Conservation (phyloP, 92 coral and sea anemone genomes). For the Phenganax marumi region DNA sequence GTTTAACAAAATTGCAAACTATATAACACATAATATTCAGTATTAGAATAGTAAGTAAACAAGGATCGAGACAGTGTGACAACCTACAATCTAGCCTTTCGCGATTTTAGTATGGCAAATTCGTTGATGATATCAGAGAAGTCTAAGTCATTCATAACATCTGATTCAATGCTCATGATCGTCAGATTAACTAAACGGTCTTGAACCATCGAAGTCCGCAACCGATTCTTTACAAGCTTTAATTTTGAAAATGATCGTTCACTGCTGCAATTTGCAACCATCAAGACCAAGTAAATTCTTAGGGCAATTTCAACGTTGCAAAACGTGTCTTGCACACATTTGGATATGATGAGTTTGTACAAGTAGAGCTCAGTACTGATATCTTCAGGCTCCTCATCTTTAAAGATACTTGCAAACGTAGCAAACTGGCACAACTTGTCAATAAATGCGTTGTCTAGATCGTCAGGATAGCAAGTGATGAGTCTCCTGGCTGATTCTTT, state of each 20-base stretch:
- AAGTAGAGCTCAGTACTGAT: not conserved
- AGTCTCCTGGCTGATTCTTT: not conserved
- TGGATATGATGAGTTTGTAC: not conserved
- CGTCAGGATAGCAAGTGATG: not conserved
- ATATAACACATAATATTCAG: too few species aligned
- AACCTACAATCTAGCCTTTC: too few species aligned
- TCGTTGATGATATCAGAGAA: too few species aligned
- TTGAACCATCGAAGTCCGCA: not conserved
- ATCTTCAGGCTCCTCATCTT: not conserved
- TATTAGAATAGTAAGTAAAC: too few species aligned
- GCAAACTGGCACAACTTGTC: not conserved
- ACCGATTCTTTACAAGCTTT: not conserved
- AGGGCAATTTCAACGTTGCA: not conserved
- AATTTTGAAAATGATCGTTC: not conserved
- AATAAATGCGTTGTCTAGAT: not conserved
- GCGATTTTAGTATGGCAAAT: too few species aligned
- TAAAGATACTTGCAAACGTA: not conserved
- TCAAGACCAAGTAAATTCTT: not conserved
- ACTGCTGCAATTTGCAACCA: not conserved
- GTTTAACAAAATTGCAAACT: too few species aligned
- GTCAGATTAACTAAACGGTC: not conserved
- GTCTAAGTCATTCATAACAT: not conserved
- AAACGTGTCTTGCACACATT: not conserved
- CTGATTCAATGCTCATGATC: not conserved
- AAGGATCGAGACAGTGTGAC: too few species aligned